These are phyloP conservation scores for Megastigmus dorsalis DNA, from an alignment of 2,888 invertebrate genomes.

Conservation along the genomic window DNA sequence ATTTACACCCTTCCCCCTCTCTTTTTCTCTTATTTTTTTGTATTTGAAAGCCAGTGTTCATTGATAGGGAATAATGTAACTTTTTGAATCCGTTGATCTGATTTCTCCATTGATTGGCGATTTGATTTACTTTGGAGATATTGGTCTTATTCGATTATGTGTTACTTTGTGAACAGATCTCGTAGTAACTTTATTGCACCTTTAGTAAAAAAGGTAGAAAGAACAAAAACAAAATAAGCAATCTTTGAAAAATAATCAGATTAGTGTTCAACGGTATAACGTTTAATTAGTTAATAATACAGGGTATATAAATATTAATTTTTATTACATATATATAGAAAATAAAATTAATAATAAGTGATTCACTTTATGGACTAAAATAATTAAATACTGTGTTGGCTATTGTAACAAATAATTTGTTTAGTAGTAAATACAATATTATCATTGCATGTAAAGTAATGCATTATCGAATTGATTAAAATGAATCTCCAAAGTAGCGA, in stretches of 20 bases:
- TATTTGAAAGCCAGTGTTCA: conserved; percentile 23
- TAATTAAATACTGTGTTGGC: too few species aligned
- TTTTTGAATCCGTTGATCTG: conserved; percentile 1
- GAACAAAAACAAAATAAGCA: too few species aligned
- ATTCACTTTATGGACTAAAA: too few species aligned
- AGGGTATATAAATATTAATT: background rate
- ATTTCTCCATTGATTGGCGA: conserved; percentile 6
- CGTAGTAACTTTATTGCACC: too few species aligned
- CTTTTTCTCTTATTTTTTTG: conserved; percentile 12
- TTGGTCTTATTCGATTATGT: conserved; percentile 20
- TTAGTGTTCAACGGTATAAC: background rate
- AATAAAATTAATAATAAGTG: too few species aligned
- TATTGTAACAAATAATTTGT: too few species aligned
- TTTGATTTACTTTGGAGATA: conserved; percentile 24
- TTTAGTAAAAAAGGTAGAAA: too few species aligned
- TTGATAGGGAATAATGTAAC: background rate
- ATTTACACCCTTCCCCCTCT: background rate
- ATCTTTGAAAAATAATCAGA: conserved; percentile 2
- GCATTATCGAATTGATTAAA: background rate
- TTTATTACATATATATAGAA: conserved; percentile 2
- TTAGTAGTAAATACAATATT: too few species aligned
- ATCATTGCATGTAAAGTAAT: too few species aligned
- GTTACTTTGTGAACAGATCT: too few species aligned
- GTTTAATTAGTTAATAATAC: too few species aligned
- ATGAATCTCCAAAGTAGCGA: background rate